These are phyloP conservation scores for Puntigrus tetrazona DNA, from an alignment of 2,113 vertebrate species.

Conservation along the genomic window DNA sequence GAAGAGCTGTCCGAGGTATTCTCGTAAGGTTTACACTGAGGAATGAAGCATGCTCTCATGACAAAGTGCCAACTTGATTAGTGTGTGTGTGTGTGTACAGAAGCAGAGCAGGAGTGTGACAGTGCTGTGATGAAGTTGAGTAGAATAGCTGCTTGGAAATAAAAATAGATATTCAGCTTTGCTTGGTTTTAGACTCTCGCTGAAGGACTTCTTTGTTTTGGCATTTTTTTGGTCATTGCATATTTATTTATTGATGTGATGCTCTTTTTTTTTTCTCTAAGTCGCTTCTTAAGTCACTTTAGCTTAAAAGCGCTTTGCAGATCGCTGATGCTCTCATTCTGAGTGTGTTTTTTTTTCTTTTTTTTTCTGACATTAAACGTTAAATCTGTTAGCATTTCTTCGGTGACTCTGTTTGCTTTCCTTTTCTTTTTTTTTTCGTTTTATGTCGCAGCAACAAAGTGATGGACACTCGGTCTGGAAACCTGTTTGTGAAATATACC, in stretches of 20 bases:
- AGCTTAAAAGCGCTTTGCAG: background rate
- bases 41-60: slow-evolving; percentile 40
- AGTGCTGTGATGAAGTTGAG: background rate
- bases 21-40: slow-evolving; percentile 59
- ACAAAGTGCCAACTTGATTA: slow-evolving; percentile 58
- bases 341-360: slow-evolving; percentile 2
- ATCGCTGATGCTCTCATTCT: background rate
- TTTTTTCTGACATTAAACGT: slow-evolving; percentile 14
- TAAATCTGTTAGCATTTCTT: slow-evolving; percentile 16
- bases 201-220: background rate
- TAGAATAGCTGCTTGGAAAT: slow-evolving; percentile 12
- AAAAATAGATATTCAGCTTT: background rate
- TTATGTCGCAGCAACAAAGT: slow-evolving; percentile 57
- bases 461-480: slow-evolving; percentile 45
- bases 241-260: slow-evolving; percentile 19
- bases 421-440: slow-evolving; percentile 56
- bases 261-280: background rate
- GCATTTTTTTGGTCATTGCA: background rate
- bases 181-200: background rate
- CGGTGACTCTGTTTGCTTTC: slow-evolving; percentile 26
- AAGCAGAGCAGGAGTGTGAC: background rate
- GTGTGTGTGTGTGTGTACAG: slow-evolving; percentile 41
- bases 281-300: background rate
- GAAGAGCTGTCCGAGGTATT: background rate
- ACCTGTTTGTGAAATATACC: slow-evolving; percentile 54